These are phyloP conservation scores for Ceramica pisi DNA, from an alignment of 2,888 invertebrate species.

Conservation along the genomic window DNA sequence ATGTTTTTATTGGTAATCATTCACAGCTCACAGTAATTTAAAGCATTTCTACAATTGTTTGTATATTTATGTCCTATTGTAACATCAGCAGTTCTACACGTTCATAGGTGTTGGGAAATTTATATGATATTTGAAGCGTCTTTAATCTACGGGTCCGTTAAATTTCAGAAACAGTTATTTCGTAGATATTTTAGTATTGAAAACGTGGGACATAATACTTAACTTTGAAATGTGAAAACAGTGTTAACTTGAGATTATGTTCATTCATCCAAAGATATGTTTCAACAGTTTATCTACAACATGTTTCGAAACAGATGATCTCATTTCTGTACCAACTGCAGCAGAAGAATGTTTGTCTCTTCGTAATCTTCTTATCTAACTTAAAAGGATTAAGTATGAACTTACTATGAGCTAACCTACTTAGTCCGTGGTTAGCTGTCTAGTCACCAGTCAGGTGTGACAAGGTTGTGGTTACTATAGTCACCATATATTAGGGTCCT, in stretches of 20 bases:
- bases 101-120: neutral
- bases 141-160: constrained; percentile 3
- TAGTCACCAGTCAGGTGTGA: constrained; percentile 74
- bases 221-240: neutral
- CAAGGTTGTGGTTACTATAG: constrained; percentile 83
- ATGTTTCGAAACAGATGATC: constrained; percentile 8
- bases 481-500: constrained; percentile 81
- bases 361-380: constrained; percentile 25
- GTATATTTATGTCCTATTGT: constrained; percentile 41
- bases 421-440: constrained; percentile 74
- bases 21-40: neutral
- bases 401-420: constrained; percentile 70
- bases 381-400: constrained; percentile 32
- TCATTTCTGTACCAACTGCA: constrained; percentile 2
- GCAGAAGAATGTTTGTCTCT: constrained; percentile 2
- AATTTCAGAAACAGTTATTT: neutral
- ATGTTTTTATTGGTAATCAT: neutral
- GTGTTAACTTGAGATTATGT: neutral
- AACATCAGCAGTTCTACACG: constrained; percentile 1
- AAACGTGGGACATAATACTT: neutral
- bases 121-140: neutral
- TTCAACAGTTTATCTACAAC: constrained; percentile 3
- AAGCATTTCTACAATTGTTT: constrained; percentile 21
- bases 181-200: neutral
- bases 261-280: neutral